phyloP scores from a whole-genome alignment of 2,113 vertebrate species.

The Lasiurus borealis region DNA sequence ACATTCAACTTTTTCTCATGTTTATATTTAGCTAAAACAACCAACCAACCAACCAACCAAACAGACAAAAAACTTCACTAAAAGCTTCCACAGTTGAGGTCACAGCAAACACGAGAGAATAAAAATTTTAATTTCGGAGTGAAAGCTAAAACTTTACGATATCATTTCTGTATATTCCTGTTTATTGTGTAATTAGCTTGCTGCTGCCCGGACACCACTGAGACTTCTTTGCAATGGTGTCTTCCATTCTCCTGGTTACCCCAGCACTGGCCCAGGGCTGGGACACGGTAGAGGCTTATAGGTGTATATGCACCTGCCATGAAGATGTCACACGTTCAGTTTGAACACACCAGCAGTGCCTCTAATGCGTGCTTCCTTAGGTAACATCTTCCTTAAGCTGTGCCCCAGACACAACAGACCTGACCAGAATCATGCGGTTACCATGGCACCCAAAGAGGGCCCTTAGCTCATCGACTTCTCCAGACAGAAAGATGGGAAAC shows the following conservation, averaged over 20 bases:
- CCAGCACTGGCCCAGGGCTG: background rate
- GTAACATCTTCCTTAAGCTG: background rate
- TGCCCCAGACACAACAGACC: background rate
- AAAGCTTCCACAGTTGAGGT: background rate
- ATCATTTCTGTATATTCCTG: background rate
- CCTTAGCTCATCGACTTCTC: slow-evolving; percentile 6
- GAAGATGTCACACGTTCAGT: background rate
- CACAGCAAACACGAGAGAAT: background rate
- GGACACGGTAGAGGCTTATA: background rate
- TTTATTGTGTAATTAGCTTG: background rate
- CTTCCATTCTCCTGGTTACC: too few relatives aligned
- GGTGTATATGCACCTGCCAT: fast-evolving
- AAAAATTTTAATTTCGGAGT: background rate
- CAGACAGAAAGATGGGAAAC: slow-evolving; percentile 41
- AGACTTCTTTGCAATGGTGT: background rate
- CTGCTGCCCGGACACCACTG: background rate
- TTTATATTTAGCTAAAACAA: background rate
- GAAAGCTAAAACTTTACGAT: background rate
- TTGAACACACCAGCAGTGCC: background rate
- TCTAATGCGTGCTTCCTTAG: background rate
- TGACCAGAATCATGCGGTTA: slow-evolving; percentile 56
- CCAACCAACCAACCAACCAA: too few relatives aligned
- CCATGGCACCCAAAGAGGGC: slow-evolving; percentile 62
- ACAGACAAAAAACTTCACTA: background rate
- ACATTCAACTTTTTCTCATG: background rate